Percentiles rank a stretch among this genome's conserved stretches.
phyloP scores from a whole-genome alignment of 1,140 invertebrate species.

The Platorchestia sp. region DNA sequence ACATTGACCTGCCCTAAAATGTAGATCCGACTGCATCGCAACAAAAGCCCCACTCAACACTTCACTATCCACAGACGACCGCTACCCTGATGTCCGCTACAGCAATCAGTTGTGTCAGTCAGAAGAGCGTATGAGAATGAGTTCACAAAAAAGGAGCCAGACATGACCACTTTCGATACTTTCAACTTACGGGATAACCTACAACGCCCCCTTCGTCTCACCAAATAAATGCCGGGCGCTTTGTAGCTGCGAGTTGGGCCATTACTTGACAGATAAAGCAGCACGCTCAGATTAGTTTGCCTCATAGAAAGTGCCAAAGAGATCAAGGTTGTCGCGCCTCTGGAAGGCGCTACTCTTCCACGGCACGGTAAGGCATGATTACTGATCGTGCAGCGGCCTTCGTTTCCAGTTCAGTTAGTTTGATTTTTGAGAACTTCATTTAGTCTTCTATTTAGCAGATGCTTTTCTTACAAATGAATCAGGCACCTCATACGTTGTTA shows the following conservation, averaged over 20 bases:
- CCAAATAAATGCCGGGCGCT: not conserved
- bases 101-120: not conserved
- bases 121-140: not conserved
- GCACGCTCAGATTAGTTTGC: not conserved
- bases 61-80: not conserved
- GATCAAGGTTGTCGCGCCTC: conserved; percentile 22
- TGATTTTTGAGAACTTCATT: not conserved
- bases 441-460: not conserved
- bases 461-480: too few relatives aligned
- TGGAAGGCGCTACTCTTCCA: conserved; percentile 37
- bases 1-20: not conserved
- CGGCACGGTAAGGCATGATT: not conserved
- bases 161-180: conserved; percentile 19
- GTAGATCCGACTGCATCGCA: not conserved
- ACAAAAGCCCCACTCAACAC: not conserved
- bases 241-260: not conserved
- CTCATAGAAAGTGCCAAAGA: conserved; percentile 37
- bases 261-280: not conserved
- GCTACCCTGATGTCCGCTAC: not conserved
- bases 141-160: not conserved
- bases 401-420: not conserved
- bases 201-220: conserved; percentile 13
- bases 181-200: conserved; percentile 4
- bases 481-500: too few relatives aligned
- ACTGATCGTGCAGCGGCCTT: not conserved